Conservation (phyloP, 1,140 invertebrate species). For the Drosophila biarmipes region DNA sequence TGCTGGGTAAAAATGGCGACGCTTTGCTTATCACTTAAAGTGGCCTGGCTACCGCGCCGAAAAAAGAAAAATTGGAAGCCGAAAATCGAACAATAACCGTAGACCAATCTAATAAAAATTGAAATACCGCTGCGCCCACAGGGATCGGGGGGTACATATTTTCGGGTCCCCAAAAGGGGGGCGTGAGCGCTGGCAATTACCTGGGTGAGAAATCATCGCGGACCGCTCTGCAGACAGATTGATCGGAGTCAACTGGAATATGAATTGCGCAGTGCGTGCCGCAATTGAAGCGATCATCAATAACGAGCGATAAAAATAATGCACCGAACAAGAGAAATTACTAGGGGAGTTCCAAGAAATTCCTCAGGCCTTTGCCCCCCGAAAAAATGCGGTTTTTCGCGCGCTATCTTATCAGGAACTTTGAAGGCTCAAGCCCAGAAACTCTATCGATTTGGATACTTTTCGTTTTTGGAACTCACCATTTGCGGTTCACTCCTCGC, state of each 20-base stretch:
- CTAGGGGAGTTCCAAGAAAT: constrained; percentile 39
- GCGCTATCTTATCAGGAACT: constrained; percentile 26
- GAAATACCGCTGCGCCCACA: constrained; percentile 15
- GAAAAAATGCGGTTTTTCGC: neutral
- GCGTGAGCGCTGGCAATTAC: constrained; percentile 31
- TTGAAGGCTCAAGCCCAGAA: constrained; percentile 21
- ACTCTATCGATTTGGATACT: constrained; percentile 6
- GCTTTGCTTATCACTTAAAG: constrained; percentile 74
- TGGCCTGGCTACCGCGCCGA: constrained; percentile 53
- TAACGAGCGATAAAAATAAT: constrained; percentile 43
- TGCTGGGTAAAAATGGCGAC: constrained; percentile 59
- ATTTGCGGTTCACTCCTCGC: constrained; percentile 3
- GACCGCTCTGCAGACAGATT: constrained; percentile 9
- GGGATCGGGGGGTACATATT: neutral
- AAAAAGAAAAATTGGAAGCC: constrained; percentile 23
- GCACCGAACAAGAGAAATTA: constrained; percentile 36
- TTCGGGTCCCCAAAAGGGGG: constrained; percentile 5
- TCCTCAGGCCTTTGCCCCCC: neutral
- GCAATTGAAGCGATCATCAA: constrained; percentile 48
- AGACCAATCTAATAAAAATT: constrained; percentile 60
- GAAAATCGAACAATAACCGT: constrained; percentile 26
- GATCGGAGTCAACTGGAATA: constrained; percentile 47
- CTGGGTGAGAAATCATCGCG: constrained; percentile 22
- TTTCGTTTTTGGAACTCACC: constrained; percentile 21
- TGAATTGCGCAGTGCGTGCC: constrained; percentile 40